Evolutionary conservation across 2,888 invertebrate species (phyloP), one percentile per base, ranked within the genome.

Genomic region (Serrognathus titanus): DNA sequence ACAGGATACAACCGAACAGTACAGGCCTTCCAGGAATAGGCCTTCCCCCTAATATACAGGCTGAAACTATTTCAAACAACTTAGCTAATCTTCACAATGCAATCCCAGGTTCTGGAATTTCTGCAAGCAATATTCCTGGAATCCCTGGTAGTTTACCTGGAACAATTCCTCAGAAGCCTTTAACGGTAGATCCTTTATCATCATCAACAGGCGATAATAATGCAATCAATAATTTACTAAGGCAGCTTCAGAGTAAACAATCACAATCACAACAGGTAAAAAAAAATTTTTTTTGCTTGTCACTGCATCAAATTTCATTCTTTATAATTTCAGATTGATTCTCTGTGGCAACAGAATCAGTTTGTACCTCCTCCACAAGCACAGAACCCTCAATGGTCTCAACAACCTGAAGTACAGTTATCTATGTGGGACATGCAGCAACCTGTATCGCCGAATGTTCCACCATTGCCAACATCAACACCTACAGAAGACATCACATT

Each of bases 161-260:
- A 38, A 50, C 58, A 37, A 37, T 47, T 37, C 57, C 52, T 16
- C 50, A 46, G 20, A 50, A 53, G 36, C 54, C 53, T 24, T 45
- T 47, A n/a, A 24, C 47, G 12, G 12, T 58, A 50, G 58, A 58
- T 9, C 9, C 47, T 13, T 31, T 58, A 13, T 38, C 51, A 7
- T 53, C 39, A 31, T 40, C 54, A 11, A 31, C 24, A 31, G 47
- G 38, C 20, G 55, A 58, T 35, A 54, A 55, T 48, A 55, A 58
- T 46, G 55, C 81, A 1, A 80, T 83, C 13, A 79, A 80, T 61
- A 80, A 78, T 59, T 71, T 82, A 62, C 65, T 83, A 40, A 75
- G 81, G 49, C 83, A 82, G 63, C 69, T 82, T 50, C 75, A 76
- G 31, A 75, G 59, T 59, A 71, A 77, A 55, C 71, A 72, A 40